Evolutionary conservation across 2,888 invertebrate genomes (phyloP).

Genomic region (Trypoxylon attenuatum): DNA sequence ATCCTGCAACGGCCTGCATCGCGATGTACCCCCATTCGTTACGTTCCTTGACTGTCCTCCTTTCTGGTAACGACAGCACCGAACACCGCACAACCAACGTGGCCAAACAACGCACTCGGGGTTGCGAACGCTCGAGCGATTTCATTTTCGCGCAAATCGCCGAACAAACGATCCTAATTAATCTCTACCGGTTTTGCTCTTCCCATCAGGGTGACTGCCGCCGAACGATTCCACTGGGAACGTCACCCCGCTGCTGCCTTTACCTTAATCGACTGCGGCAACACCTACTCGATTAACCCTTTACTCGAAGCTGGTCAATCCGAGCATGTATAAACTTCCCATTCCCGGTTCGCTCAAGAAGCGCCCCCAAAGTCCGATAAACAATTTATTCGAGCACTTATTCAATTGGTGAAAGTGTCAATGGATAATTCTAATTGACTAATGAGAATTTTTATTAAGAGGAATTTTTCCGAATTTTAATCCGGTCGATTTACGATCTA

Average conservation of each 20-base stretch:
- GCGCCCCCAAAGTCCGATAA: too few species aligned
- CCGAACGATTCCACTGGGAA: slow-evolving; percentile 28
- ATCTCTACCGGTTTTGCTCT: slow-evolving; percentile 54
- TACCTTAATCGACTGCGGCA: too few species aligned
- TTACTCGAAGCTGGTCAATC: background rate
- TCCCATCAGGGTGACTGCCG: slow-evolving; percentile 4
- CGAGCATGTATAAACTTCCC: background rate
- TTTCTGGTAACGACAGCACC: slow-evolving; percentile 1
- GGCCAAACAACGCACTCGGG: background rate
- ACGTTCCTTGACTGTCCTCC: slow-evolving; percentile 56
- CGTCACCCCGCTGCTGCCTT: slow-evolving; percentile 21
- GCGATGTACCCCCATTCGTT: slow-evolving; percentile 67
- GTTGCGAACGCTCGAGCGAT: slow-evolving; percentile 56
- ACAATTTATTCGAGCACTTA: too few species aligned
- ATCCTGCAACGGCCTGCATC: too few species aligned
- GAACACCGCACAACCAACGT: background rate
- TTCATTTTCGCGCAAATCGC: slow-evolving; percentile 63
- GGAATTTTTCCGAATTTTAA: too few species aligned
- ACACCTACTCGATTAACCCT: too few species aligned
- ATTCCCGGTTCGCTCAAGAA: too few species aligned
- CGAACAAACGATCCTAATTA: slow-evolving; percentile 71
- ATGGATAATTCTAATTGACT: too few species aligned
- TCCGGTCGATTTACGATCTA: too few species aligned
- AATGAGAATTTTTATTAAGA: too few species aligned
- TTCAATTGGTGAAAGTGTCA: too few species aligned